Evolutionary conservation across 2,797 vertebrate genomes (phyloP).

Genomic region (Artibeus lituratus): DNA sequence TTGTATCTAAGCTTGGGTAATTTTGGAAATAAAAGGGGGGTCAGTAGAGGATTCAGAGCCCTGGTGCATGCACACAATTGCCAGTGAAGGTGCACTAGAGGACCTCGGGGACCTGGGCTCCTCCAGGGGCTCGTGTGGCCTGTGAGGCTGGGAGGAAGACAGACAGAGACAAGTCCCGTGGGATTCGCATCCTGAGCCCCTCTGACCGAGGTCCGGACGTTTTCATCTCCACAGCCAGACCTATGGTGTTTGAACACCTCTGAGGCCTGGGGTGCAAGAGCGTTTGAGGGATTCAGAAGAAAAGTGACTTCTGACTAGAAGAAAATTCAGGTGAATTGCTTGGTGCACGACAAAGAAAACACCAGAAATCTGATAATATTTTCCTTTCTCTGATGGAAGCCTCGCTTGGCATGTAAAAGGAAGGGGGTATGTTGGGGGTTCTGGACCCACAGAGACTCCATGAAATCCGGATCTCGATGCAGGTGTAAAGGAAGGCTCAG

Average conservation of each 20-base stretch:
- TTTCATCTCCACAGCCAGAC: neutral
- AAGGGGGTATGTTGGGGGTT: slow-evolving; percentile 84
- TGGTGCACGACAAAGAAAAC: slow-evolving; percentile 82
- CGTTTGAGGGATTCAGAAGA: slow-evolving; percentile 39
- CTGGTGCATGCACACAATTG: fast-evolving
- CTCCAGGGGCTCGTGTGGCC: fast-evolving
- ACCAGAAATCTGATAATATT: slow-evolving; percentile 89
- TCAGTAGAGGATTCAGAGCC: neutral
- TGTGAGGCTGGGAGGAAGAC: neutral
- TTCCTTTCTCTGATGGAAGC: slow-evolving; percentile 89
- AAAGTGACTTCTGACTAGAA: neutral
- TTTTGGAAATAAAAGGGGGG: neutral
- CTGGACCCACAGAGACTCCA: slow-evolving; percentile 84
- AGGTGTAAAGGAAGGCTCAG: slow-evolving; percentile 79
- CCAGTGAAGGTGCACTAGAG: too few species aligned
- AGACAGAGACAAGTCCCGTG: neutral
- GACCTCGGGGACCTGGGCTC: fast-evolving
- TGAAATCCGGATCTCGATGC: slow-evolving; percentile 79
- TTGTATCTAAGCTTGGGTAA: neutral
- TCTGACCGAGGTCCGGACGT: fast-evolving
- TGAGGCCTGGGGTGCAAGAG: neutral
- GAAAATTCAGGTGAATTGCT: slow-evolving; percentile 81
- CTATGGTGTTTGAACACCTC: fast-evolving
- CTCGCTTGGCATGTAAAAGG: slow-evolving; percentile 89
- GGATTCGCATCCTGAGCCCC: fast-evolving